Percentiles rank a stretch among this genome's conserved stretches.
Evolutionary conservation across 2,113 vertebrate species (phyloP).

Genomic region (Neofelis nebulosa): DNA sequence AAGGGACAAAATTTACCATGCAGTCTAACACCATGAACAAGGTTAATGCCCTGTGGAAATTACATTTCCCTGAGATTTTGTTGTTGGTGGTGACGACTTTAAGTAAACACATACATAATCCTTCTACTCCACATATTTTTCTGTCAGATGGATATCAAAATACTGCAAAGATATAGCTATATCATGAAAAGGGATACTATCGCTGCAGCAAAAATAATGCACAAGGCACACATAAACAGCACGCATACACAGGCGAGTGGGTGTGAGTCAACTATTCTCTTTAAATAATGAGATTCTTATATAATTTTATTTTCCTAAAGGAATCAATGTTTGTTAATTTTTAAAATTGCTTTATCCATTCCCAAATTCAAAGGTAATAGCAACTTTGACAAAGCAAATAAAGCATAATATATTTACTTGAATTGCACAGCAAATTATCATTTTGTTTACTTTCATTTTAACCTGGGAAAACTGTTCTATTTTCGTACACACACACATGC

Average conservation of each 20-base stretch:
- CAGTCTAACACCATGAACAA: not conserved
- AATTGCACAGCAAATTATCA: not conserved
- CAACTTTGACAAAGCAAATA: not conserved
- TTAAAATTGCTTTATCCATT: not conserved
- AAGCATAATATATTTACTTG: not conserved
- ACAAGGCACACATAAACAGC: not conserved
- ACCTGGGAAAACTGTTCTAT: not conserved
- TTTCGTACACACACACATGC: not conserved
- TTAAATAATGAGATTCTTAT: not conserved
- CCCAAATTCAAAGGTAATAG: not conserved
- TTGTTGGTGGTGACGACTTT: slow-evolving; percentile 19
- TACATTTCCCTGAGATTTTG: slow-evolving; percentile 17
- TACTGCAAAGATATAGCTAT: not conserved
- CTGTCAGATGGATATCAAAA: not conserved
- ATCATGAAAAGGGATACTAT: not conserved
- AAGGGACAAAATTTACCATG: slow-evolving; percentile 22
- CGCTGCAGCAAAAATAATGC: not conserved
- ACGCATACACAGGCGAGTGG: not conserved
- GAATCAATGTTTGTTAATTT: not conserved
- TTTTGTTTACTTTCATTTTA: not conserved
- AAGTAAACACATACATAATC: slow-evolving; percentile 9
- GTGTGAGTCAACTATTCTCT: not conserved
- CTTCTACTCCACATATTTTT: not conserved
- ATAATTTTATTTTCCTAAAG: not conserved
- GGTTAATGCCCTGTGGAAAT: slow-evolving; percentile 53